Percentiles rank a stretch among this genome's conserved stretches.
Conservation (phyloP, 1,140 invertebrate genomes). For the Drosophila punjabiensis region DNA sequence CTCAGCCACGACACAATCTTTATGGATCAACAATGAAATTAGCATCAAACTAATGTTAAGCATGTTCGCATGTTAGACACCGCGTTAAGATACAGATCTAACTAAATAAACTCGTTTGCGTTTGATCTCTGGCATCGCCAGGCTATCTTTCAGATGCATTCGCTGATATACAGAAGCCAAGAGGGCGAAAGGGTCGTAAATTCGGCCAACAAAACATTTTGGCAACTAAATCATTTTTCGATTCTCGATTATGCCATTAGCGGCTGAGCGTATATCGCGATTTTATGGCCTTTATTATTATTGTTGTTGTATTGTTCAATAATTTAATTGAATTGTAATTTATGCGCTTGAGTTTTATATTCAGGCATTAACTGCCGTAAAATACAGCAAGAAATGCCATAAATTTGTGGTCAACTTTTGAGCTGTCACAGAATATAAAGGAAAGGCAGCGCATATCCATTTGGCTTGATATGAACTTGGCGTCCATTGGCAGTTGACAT, state of each 20-base stretch:
- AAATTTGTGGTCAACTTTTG: conserved; percentile 45
- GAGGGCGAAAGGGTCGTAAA: conserved; percentile 36
- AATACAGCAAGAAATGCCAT: conserved; percentile 50
- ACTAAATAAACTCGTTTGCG: conserved; percentile 24
- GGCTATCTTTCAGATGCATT: conserved; percentile 2
- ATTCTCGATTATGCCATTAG: conserved; percentile 63
- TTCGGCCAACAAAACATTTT: conserved; percentile 11
- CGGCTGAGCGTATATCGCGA: conserved; percentile 38
- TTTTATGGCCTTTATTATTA: conserved; percentile 42
- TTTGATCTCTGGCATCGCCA: conserved; percentile 15
- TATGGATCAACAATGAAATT: conserved; percentile 54
- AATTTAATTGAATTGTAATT: conserved; percentile 61
- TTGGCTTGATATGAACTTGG: conserved; percentile 45
- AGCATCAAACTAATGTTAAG: conserved; percentile 43
- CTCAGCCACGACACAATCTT: conserved; percentile 38
- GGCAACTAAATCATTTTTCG: conserved; percentile 59
- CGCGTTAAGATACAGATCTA: conserved; percentile 44
- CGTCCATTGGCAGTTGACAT: conserved; percentile 58
- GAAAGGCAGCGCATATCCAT: conserved; percentile 21
- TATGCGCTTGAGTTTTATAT: conserved; percentile 51
- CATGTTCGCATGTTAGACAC: conserved; percentile 25
- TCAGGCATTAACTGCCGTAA: conserved; percentile 46
- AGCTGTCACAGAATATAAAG: conserved; percentile 37
- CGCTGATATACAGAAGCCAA: conserved; percentile 27
- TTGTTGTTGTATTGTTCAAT: conserved; percentile 37